phyloP scores from a whole-genome alignment of 1,140 invertebrate species.

The Xylocopa sonorina region DNA sequence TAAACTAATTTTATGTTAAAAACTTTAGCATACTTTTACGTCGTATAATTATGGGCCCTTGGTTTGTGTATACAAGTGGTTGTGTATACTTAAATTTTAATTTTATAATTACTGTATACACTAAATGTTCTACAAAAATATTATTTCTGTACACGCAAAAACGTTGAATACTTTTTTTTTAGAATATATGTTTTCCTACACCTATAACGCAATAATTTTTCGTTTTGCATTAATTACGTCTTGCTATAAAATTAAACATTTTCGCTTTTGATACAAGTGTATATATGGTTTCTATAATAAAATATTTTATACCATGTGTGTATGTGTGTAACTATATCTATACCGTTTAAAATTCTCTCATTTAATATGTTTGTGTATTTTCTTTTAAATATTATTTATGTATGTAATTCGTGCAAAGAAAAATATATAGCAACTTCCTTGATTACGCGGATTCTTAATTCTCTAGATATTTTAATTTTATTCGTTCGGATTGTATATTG shows the following conservation, averaged over 20 bases:
- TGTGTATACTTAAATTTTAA: not conserved
- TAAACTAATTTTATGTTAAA: not conserved
- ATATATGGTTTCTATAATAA: not conserved
- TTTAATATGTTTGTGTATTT: not conserved
- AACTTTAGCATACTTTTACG: not conserved
- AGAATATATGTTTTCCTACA: not conserved
- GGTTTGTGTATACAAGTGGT: too few species aligned
- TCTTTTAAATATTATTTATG: conserved; percentile 1
- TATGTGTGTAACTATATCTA: not conserved
- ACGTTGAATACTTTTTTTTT: not conserved
- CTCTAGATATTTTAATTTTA: not conserved
- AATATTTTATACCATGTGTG: not conserved
- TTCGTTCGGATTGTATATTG: too few species aligned
- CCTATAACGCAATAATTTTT: not conserved
- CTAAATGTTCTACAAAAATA: conserved; percentile 13
- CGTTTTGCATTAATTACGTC: not conserved
- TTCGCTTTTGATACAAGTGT: not conserved
- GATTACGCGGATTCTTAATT: not conserved
- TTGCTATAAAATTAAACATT: not conserved
- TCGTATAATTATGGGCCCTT: not conserved
- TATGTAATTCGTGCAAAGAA: not conserved
- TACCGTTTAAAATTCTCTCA: not conserved
- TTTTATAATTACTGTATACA: not conserved
- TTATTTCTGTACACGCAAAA: not conserved
- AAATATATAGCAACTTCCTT: conserved; percentile 21